Evolutionary conservation across 37 sponge, comb jelly and placozoan genomes (phyloP), one percentile per base, ranked within the genome.

Genomic region (Diacarnus erythraeanus): DNA sequence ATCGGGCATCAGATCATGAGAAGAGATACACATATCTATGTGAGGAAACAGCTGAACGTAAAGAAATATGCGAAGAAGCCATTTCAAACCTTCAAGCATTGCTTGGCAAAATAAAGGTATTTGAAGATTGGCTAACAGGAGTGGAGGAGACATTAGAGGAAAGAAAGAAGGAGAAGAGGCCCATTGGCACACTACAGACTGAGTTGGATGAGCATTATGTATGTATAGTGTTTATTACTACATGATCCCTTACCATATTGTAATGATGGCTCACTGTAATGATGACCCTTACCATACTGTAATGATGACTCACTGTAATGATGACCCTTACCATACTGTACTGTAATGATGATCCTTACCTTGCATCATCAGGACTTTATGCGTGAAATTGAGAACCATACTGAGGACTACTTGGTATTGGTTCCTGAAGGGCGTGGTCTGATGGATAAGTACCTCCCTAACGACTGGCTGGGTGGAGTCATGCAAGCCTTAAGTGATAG

Each of bases 61-160:
- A 12, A 31, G 87, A 87, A 38, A 47, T 43, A 38, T 87, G 87
- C 69, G 82, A 87, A 57, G 77, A 87, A 31, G 87, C 77, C 18
- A 59, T 57, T 36, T 37, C 76, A 3, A 77, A 38, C 33, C 57
- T 81, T 76, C 84, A 84, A 38, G 43, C 58, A 27, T 61, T 76
- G 36, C 38, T 67, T 51, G 54, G 2, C 39, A 65, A 81, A 58
- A 60, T 78, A 33, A 31, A 57, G 20, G n/a, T 38, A 33, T 74
- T 87, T 42, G 56, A 22, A 0, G 25, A 38, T 10, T 81, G 69
- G 77, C 38, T 81, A 27, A 59, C 39, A 18, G 44, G 34, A 47
- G 59, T 36, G 35, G 47, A 59, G 35, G 30, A 69, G 38, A 69
- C 38, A 1, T 59, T 77, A 36, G 63, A 5, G 33, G 31, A 66